phyloP scores from a whole-genome alignment of 2,113 vertebrate species.

The Perca flavescens region DNA sequence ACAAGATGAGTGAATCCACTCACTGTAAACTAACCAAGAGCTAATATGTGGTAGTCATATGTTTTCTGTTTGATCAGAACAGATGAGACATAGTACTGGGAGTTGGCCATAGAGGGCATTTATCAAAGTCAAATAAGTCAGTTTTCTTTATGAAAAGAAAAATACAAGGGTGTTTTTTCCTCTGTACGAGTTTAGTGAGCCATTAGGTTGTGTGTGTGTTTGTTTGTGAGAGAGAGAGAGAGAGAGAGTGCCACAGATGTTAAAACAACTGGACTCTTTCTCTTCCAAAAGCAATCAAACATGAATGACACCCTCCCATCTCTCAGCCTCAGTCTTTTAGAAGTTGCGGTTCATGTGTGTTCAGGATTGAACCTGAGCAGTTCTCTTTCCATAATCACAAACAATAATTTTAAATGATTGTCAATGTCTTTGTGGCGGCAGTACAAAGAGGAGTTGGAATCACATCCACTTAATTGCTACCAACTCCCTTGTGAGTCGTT shows the following conservation, averaged over 20 bases:
- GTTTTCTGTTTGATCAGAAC: constrained; percentile 60
- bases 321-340: constrained; percentile 25
- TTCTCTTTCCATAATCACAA: constrained; percentile 51
- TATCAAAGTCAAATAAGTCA: constrained; percentile 25
- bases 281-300: constrained; percentile 77
- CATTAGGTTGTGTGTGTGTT: constrained; percentile 34
- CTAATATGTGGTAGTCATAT: constrained; percentile 59
- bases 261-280: constrained; percentile 41
- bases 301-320: constrained; percentile 48
- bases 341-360: constrained; percentile 36
- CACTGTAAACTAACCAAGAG: constrained; percentile 76
- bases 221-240: constrained; percentile 26
- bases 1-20: constrained; percentile 69
- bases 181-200: constrained; percentile 56
- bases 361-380: constrained; percentile 30
- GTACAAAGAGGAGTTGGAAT: constrained; percentile 27
- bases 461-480: constrained; percentile 7
- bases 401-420: constrained; percentile 28
- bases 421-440: constrained; percentile 42
- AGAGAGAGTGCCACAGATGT: constrained; percentile 46
- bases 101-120: constrained; percentile 50
- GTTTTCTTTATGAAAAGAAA: constrained; percentile 46
- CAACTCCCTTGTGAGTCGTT: constrained; percentile 31
- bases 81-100: constrained; percentile 29
- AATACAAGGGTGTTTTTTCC: constrained; percentile 53